Base-by-base conservation (phyloP, 2,888 invertebrate genomes). In the Neria commutata region DNA sequence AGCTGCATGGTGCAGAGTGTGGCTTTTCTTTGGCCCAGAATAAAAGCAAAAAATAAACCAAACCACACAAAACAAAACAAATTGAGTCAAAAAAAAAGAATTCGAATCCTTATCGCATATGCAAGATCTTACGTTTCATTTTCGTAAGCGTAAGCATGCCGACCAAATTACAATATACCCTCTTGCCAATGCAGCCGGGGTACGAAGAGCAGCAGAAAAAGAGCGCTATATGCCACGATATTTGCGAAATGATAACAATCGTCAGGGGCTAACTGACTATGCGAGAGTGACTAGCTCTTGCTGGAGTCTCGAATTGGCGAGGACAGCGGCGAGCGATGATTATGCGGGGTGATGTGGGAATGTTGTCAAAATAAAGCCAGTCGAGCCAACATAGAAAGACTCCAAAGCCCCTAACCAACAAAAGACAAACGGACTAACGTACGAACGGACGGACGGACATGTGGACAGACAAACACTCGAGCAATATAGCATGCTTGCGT, bases 141-240 rank as follows among this genome's bases (percentile, higher is more conserved):
- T 42, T 8, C 29, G 29, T 8, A 11, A 6, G 29, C 29, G 11
- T 14, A 42, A 21, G 42, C 42, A 42, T 8, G 21, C 21, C 42
- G 42, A 50, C 63, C 51, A 63, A 64, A 61, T 54, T 48, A 60
- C 66, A 56, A 66, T 55, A 48, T 37, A 52, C 50, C 58, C 37
- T 47, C 40, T 40, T 16, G 40, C 34, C 23, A 42, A 51, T 65
- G 60, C 59, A 65, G 67, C 68, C 65, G 64, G 70, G 66, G 61
- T 68, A 67, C 63, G 64, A 69, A 70, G 48, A 48, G 68, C 66
- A 67, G 67, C 67, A 67, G 67, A 67, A 66, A 66, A 65, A 68
- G 73, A 73, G 67, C 72, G 71, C 68, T 76, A 72, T 73, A 73
- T 68, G 73, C 71, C 75, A 77, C 75, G 77, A 73, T 77, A 74